Percentiles rank a stretch among this genome's conserved stretches.
Conservation (phyloP, 2,113 vertebrate species). For the Oreochromis spilurus region DNA sequence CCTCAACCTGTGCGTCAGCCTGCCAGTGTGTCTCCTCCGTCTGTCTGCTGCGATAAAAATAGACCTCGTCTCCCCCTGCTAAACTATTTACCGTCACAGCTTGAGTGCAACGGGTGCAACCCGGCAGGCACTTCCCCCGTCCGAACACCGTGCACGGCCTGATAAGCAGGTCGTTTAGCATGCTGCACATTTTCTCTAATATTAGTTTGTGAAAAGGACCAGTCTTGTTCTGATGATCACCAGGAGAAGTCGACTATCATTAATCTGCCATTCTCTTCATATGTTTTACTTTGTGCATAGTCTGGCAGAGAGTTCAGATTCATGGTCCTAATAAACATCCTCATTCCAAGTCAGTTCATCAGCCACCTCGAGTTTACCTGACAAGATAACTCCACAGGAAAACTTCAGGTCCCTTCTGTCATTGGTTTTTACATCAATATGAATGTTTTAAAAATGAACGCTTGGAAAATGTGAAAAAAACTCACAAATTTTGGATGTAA, state of each 20-base stretch:
- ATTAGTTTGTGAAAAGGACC: not conserved
- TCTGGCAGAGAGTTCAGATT: not conserved
- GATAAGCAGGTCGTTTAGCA: not conserved
- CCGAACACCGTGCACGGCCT: not conserved
- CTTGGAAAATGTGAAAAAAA: not conserved
- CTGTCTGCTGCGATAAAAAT: slow-evolving; percentile 38
- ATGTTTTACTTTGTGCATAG: not conserved
- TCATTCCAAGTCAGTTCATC: not conserved
- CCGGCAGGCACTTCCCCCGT: not conserved
- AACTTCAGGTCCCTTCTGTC: not conserved
- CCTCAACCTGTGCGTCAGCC: slow-evolving; percentile 2
- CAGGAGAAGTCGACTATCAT: not conserved
- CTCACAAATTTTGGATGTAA: not conserved
- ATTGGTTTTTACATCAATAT: not conserved
- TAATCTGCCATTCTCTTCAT: not conserved
- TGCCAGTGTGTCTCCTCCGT: not conserved
- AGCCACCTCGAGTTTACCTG: not conserved
- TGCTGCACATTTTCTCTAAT: not conserved
- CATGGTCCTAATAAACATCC: not conserved
- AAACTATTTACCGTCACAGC: slow-evolving; percentile 41
- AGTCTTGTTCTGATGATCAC: not conserved
- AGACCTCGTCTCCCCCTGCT: slow-evolving; percentile 13
- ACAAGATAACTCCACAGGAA: not conserved
- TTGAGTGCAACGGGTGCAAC: slow-evolving; percentile 7
- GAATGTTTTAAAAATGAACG: not conserved